These are phyloP conservation scores for Ellobium chinense DNA, from an alignment of 2,888 invertebrate genomes.

Conservation along the genomic window DNA sequence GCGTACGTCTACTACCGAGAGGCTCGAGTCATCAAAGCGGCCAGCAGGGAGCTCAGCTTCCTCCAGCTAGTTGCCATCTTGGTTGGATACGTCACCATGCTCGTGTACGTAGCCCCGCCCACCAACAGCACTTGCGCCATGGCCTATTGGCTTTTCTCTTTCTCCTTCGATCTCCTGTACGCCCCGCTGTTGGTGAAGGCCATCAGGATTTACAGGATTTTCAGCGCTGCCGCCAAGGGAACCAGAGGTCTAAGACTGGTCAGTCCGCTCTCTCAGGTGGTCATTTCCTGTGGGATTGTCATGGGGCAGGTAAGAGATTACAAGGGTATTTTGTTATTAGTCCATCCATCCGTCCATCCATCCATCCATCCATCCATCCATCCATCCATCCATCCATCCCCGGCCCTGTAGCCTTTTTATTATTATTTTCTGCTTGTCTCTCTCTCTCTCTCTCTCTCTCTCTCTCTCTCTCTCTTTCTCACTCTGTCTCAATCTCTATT, in stretches of 20 bases:
- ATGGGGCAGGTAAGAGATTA: constrained; percentile 40
- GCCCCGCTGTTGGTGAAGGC: constrained; percentile 58
- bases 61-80: constrained; percentile 64
- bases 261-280: constrained; percentile 46
- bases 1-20: constrained; percentile 48
- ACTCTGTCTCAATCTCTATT: no score
- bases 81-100: constrained; percentile 59
- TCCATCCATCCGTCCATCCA: no score
- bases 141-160: constrained; percentile 51
- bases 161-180: constrained; percentile 55
- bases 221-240: constrained; percentile 36
- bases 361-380: no score
- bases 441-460: no score
- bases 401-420: no score
- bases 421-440: no score
- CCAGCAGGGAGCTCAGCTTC: constrained; percentile 65
- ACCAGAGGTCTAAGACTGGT: constrained; percentile 41
- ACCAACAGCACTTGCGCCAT: constrained; percentile 40
- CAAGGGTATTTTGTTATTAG: not conserved
- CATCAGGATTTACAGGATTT: constrained; percentile 58
- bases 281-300: constrained; percentile 27
- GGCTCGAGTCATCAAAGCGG: constrained; percentile 67
- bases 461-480: no score
- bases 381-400: no score
- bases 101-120: constrained; percentile 59